These are phyloP conservation scores for Pteromalus puparum DNA, from an alignment of 1,140 invertebrate species.

Conservation along the genomic window DNA sequence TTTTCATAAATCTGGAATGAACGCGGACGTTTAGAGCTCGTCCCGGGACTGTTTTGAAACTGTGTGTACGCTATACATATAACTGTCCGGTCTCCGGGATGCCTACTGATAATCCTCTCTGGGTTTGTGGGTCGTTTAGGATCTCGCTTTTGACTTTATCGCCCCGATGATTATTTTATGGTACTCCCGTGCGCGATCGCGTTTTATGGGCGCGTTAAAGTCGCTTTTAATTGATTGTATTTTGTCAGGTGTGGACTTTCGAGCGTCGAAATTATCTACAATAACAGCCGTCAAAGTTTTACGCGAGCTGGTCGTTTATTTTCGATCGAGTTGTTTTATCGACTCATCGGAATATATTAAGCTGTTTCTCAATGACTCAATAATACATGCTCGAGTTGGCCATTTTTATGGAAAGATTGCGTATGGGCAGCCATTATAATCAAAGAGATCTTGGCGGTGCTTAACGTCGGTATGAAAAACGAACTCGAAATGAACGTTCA, in stretches of 20 bases:
- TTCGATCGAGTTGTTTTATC: not conserved
- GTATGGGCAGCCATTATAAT: too few relatives aligned
- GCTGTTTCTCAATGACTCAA: not conserved
- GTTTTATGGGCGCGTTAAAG: not conserved
- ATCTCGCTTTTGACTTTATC: slow-evolving; percentile 22
- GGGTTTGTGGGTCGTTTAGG: not conserved
- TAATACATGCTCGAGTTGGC: too few relatives aligned
- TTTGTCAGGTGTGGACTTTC: not conserved
- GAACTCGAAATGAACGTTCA: too few relatives aligned
- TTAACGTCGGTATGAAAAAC: too few relatives aligned
- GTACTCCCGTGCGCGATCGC: not conserved
- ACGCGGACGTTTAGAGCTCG: not conserved
- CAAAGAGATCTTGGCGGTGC: too few relatives aligned
- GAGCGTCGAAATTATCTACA: not conserved
- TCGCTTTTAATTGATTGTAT: slow-evolving; percentile 1
- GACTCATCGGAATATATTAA: not conserved
- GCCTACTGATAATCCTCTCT: not conserved
- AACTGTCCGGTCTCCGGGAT: not conserved
- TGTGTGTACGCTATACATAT: not conserved
- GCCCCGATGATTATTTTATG: slow-evolving; percentile 20
- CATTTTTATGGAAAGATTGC: too few relatives aligned
- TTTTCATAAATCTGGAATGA: slow-evolving; percentile 45
- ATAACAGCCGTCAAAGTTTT: not conserved
- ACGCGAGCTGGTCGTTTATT: not conserved
- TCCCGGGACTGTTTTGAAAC: not conserved